phyloP scores from a whole-genome alignment of 2,797 vertebrate species.

The Naso thynnoides region DNA sequence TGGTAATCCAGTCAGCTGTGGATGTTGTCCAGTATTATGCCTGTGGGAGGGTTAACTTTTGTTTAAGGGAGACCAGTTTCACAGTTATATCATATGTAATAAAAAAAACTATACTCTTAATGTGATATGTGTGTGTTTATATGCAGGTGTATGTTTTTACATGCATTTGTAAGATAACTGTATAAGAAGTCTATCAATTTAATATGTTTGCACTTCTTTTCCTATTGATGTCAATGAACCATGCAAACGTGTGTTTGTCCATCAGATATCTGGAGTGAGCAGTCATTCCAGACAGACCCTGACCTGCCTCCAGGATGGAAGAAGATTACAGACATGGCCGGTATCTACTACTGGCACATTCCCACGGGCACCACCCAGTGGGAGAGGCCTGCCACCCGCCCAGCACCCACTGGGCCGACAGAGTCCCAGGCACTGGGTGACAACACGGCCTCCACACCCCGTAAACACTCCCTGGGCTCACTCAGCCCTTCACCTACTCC shows the following conservation, averaged over 20 bases:
- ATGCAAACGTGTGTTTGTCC: conserved; percentile 16
- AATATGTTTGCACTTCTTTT: neutral
- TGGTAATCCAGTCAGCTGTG: conserved; percentile 53
- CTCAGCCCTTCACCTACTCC: conserved; percentile 93
- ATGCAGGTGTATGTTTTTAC: neutral
- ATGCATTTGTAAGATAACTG: too few species aligned
- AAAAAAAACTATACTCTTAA: neutral
- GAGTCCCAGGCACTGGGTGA: conserved; percentile 52
- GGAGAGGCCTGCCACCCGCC: conserved; percentile 89
- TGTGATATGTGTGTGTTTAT: neutral
- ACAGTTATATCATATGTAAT: neutral
- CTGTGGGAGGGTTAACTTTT: neutral
- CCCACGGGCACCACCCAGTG: conserved; percentile 98
- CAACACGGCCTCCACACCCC: conserved; percentile 64
- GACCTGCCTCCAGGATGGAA: conserved; percentile 98
- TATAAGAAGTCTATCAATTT: neutral
- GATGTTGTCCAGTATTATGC: conserved; percentile 9
- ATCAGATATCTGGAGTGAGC: conserved; percentile 96
- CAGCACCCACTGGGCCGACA: conserved; percentile 71
- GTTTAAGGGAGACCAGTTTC: conserved; percentile 8
- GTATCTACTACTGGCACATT: conserved; percentile 99
- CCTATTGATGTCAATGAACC: neutral
- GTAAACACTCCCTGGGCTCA: conserved; percentile 91
- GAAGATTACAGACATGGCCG: conserved; percentile 94
- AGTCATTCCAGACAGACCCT: conserved; percentile 95